Evolutionary conservation across 2,113 vertebrate species (phyloP), one percentile per base, ranked within the genome.

Genomic region (Anser cygnoides): DNA sequence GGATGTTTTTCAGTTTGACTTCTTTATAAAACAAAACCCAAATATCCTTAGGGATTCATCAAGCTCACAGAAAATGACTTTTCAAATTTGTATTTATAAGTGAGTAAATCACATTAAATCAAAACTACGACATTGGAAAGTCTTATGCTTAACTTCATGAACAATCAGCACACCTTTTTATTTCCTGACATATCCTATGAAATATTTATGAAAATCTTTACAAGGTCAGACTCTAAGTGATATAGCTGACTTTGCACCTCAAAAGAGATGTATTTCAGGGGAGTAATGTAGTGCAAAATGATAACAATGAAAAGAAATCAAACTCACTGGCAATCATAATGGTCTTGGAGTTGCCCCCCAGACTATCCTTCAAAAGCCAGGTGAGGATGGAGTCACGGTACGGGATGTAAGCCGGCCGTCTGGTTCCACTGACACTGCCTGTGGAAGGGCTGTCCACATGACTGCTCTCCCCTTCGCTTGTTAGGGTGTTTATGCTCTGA

Each of bases 311-410:
- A 37, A 0, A 80, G 72, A 77, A 87, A 41, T 18, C 19, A 28
- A 79, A 97, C 99, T 98, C 96, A 99, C 99, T 99, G 94, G 99
- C 99, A 73, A 99, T 98, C 99, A 99, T 99, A 87, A 99, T 99
- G 92, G 99, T 99, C 96, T 98, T 99, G 55, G 99, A 99, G 97
- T 99, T 99, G 82, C 99, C 99, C 2, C 99, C 99, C 43, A 99
- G 98, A 83, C 99, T 99, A 97, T 99, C 99, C 96, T 99, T 99
- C 66, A 99, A 98, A 52, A 99, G 98, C 99, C 99, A 99, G 74
- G 99, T 99, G 84, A 99, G 98, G 93, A 99, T 98, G 4, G 99
- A 99, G 96, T 99, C 99, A 29, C 99, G 98, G 96, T 99, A 99
- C 0, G 99, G 99, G 91, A 99, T 98, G 93, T 99, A 99, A 89